Evolutionary conservation across 1,140 invertebrate species (phyloP).

Genomic region (Ridgeia piscesae): DNA sequence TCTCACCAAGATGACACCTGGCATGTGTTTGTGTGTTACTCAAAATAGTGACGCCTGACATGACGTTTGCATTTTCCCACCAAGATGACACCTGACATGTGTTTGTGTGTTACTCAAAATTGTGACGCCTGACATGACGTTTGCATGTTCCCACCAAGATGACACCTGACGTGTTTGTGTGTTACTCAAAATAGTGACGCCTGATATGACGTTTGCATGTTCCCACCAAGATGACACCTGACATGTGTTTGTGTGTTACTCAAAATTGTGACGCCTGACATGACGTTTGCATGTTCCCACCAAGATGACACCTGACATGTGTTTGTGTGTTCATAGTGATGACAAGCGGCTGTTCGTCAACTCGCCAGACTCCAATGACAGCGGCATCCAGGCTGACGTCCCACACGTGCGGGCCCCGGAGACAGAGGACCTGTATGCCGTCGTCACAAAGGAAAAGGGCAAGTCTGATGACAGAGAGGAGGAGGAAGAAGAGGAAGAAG

Average conservation of each 20-base stretch:
- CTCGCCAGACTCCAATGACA: constrained; percentile 56
- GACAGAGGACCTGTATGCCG: constrained; percentile 45
- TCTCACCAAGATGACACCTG: neutral
- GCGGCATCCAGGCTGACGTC: constrained; percentile 51
- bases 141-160: neutral
- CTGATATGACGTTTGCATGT: too few relatives aligned
- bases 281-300: too few relatives aligned
- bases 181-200: too few relatives aligned
- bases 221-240: too few relatives aligned
- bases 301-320: too few relatives aligned
- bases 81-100: neutral
- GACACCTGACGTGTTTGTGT: neutral
- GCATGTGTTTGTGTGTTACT: neutral
- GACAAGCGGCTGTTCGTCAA: constrained; percentile 44
- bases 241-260: too few relatives aligned
- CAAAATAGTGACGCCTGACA: neutral
- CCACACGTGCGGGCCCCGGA: constrained; percentile 28
- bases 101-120: neutral
- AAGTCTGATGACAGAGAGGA: neutral
- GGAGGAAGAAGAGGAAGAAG: neutral
- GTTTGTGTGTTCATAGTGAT: constrained; percentile 11
- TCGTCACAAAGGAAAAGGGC: constrained; percentile 31
- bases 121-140: neutral
- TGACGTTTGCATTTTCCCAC: neutral
- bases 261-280: too few relatives aligned